These are phyloP conservation scores for Pampusana beccarii DNA, from an alignment of 2,113 vertebrate genomes.

Conservation along the genomic window DNA sequence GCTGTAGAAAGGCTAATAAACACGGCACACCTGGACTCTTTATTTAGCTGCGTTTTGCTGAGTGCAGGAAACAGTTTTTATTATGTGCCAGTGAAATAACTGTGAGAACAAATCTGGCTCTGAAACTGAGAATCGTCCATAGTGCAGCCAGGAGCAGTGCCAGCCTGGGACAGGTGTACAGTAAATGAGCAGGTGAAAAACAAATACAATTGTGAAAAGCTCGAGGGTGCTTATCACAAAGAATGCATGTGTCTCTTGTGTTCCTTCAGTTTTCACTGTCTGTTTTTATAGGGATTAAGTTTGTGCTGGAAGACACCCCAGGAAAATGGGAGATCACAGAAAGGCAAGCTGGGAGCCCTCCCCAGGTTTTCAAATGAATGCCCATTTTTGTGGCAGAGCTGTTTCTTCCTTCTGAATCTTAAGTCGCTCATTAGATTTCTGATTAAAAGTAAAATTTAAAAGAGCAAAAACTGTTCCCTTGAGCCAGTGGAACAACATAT, in stretches of 20 bases:
- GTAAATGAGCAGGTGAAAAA: not conserved
- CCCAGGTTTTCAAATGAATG: not conserved
- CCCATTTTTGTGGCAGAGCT: not conserved
- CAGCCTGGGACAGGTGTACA: not conserved
- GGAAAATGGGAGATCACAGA: not conserved
- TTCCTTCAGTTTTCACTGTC: not conserved
- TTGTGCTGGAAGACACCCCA: not conserved
- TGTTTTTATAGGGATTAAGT: not conserved
- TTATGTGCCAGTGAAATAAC: not conserved
- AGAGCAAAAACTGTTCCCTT: not conserved
- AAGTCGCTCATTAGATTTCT: not conserved
- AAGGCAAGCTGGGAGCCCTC: not conserved
- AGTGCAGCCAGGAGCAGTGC: not conserved
- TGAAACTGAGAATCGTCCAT: not conserved
- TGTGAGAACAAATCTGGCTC: constrained; percentile 14
- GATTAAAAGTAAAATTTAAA: not conserved
- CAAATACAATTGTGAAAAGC: not conserved
- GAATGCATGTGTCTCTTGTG: rapidly evolving
- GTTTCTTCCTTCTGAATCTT: not conserved
- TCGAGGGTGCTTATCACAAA: not conserved
- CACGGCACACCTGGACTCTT: not conserved
- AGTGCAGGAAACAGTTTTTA: constrained; percentile 6
- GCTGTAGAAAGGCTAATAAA: not conserved
- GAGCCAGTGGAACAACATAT: not conserved
- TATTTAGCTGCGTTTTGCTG: not conserved